phyloP scores from a whole-genome alignment of 1,140 invertebrate genomes.

The Drosophila obscura region DNA sequence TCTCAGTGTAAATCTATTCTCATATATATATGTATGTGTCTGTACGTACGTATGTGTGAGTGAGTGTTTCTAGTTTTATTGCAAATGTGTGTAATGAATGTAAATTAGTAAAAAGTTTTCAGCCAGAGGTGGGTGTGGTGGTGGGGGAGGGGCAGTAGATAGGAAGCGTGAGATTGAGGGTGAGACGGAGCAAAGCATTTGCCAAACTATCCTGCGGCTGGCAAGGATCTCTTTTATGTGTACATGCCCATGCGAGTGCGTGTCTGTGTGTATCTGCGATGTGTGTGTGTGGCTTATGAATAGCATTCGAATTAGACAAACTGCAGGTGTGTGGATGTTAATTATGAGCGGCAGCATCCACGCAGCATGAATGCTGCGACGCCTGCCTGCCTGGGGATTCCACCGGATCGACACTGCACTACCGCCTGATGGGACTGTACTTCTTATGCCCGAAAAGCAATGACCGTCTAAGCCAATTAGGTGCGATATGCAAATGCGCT shows the following conservation, averaged over 20 bases:
- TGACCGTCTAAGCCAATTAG: conserved; percentile 74
- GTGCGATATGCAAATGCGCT: conserved; percentile 63
- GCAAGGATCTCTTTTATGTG: conserved; percentile 50
- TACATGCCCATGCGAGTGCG: conserved; percentile 11
- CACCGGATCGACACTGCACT: background rate
- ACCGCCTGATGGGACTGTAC: background rate
- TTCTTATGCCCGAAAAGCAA: conserved; percentile 50
- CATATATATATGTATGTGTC: conserved; percentile 1
- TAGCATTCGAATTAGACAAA: conserved; percentile 69
- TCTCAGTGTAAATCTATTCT: conserved; percentile 2
- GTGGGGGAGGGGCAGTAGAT: conserved; percentile 4
- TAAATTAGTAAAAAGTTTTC: conserved; percentile 80
- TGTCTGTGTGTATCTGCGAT: background rate
- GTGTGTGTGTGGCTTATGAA: conserved; percentile 58
- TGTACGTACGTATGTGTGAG: conserved; percentile 13
- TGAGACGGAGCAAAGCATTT: conserved; percentile 27
- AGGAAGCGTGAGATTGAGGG: too few relatives aligned
- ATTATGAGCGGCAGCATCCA: conserved; percentile 54
- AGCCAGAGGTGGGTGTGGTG: conserved; percentile 36
- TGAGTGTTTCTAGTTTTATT: conserved; percentile 76
- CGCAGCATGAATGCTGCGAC: background rate
- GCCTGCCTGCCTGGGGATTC: too few relatives aligned
- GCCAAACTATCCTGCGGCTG: conserved; percentile 70
- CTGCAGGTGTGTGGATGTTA: conserved; percentile 46
- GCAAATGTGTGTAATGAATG: conserved; percentile 82